Conservation (phyloP, 2,888 invertebrate species). For the Blomia tropicalis region DNA sequence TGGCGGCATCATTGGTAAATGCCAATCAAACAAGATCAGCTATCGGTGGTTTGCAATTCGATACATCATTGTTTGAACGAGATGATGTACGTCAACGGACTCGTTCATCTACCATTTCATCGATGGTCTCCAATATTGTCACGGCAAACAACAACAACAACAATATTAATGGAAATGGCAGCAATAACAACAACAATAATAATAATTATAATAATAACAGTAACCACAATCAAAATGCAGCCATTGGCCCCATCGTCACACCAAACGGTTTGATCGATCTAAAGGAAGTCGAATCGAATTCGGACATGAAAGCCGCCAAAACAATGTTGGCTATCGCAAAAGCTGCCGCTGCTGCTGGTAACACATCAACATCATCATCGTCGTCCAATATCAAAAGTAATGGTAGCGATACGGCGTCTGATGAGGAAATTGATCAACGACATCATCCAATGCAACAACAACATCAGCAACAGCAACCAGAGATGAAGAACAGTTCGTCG, state of each 20-base stretch:
- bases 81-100: not conserved
- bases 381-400: not conserved
- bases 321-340: constrained; percentile 7
- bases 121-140: too few relatives aligned
- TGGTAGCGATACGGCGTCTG: constrained; percentile 17
- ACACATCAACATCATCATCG: not conserved
- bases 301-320: constrained; percentile 5
- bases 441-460: not conserved
- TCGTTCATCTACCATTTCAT: not conserved
- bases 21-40: constrained; percentile 1
- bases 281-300: not conserved
- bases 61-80: not conserved
- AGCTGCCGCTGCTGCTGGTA: constrained; percentile 4
- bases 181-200: not conserved
- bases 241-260: not conserved
- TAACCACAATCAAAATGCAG: not conserved
- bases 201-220: not conserved
- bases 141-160: too few relatives aligned
- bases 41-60: not conserved
- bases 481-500: not conserved
- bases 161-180: too few relatives aligned
- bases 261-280: not conserved
- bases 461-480: not conserved
- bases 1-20: not conserved
- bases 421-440: constrained; percentile 9